Base-by-base conservation (phyloP, 2,113 vertebrate species). In the Machaerirhynchus nigripectus region DNA sequence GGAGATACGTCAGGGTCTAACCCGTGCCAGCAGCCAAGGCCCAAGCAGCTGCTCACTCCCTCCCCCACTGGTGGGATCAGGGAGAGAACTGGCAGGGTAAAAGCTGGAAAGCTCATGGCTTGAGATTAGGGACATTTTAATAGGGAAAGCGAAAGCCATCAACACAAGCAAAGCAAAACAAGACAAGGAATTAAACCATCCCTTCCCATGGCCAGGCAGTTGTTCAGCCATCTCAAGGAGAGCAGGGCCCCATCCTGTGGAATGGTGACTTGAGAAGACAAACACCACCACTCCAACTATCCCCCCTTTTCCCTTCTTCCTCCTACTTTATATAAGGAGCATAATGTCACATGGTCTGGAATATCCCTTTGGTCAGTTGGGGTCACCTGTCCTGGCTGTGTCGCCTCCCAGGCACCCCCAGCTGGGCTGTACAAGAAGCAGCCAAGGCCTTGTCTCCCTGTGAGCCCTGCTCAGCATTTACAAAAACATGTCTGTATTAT, bases 1-100 rank as follows among this genome's bases (percentile, higher is more conserved):
- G 33, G 47, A 47, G 49, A 33, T 33, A 11, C 0, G 0, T 21
- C 0, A 0, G 40, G 26, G 11, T 56, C 35, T 26, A 63, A 26
- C 7, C 11, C 4, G 16, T 35, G 23, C 19, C 30, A 30, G 56
- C n/a, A 46, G 37, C 20, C 55, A 30, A 53, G 23, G 4, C 15
- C 23, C 65, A 30, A 16, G 11, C 65, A 49, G 24, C 24, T 0
- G 0, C 13, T 46, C 3, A 0, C 13, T 70, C 35, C 50, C 19
- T 42, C 15, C 7, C 15, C 14, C 18, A 50, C 14, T 1, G 9
- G 27, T 0, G 2, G 31, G 22, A 15, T 2, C 1, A 1, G 26
- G 42, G 30, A 18, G 35, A 42, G 31, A 81, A 37, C 13, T 18
- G 30, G 42, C 33, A 33, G 22, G 27, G 27, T 33, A 30, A 81